These are phyloP conservation scores for Apodemia mormo DNA, from an alignment of 2,888 invertebrate genomes.

Conservation along the genomic window DNA sequence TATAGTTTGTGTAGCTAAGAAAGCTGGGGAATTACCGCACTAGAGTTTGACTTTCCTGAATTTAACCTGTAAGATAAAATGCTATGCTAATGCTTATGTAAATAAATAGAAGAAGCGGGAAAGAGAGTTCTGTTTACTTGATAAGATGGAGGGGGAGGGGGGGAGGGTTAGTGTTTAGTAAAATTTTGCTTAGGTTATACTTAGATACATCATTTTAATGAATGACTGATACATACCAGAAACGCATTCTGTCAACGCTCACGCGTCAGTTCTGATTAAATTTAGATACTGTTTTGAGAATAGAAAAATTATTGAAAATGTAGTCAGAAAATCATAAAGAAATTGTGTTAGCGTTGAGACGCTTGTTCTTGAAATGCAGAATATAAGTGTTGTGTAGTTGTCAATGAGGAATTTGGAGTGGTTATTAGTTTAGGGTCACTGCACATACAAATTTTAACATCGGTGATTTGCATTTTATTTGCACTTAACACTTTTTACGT, in stretches of 20 bases:
- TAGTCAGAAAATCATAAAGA: not conserved
- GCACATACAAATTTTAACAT: not conserved
- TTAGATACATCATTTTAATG: not conserved
- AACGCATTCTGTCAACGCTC: not conserved
- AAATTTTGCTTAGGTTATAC: no score
- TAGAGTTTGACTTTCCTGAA: no score
- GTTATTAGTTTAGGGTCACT: conserved; percentile 1
- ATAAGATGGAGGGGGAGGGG: no score
- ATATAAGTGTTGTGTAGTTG: not conserved
- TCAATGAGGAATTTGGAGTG: conserved; percentile 3
- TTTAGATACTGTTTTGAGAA: not conserved
- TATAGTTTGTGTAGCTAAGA: no score
- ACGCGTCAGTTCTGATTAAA: not conserved
- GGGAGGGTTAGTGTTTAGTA: no score
- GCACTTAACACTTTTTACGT: no score
- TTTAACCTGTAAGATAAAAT: no score
- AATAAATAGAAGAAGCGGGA: no score
- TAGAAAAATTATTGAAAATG: not conserved
- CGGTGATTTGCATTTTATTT: not conserved
- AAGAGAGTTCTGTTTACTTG: no score
- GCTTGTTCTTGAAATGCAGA: conserved; percentile 9
- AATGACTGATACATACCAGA: not conserved
- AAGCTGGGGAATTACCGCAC: no score
- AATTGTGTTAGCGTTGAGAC: not conserved
- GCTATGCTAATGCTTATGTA: no score